phyloP scores from a whole-genome alignment of 1,140 invertebrate species.

The Propsilocerus akamusi region DNA sequence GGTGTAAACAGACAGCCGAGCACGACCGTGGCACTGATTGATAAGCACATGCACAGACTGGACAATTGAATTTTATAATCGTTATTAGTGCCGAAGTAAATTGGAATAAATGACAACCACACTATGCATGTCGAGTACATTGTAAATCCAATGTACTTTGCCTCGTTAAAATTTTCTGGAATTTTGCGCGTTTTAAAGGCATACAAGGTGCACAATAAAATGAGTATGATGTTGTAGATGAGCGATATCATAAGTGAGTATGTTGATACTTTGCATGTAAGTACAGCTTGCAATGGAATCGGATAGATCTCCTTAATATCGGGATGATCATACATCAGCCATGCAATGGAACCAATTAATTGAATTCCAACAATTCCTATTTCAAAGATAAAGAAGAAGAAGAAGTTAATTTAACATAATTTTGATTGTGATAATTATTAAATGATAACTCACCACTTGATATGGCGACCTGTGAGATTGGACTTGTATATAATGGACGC shows the following conservation, averaged over 20 bases:
- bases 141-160: constrained; percentile 66
- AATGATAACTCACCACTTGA: constrained; percentile 28
- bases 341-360: constrained; percentile 42
- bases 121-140: constrained; percentile 82
- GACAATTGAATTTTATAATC: constrained; percentile 49
- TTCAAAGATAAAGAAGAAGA: not conserved
- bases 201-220: constrained; percentile 63
- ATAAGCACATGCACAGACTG: constrained; percentile 60
- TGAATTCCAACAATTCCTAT: constrained; percentile 42
- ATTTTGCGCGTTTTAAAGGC: constrained; percentile 73
- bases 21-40: constrained; percentile 55
- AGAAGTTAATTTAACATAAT: not conserved
- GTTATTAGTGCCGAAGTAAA: constrained; percentile 58
- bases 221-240: constrained; percentile 59
- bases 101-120: constrained; percentile 75
- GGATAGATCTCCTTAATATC: constrained; percentile 38
- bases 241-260: constrained; percentile 55
- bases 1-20: constrained; percentile 59
- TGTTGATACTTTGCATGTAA: constrained; percentile 51
- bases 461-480: constrained; percentile 36
- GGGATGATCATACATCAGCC: constrained; percentile 49
- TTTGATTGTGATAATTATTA: not conserved
- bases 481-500: constrained; percentile 40
- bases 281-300: constrained; percentile 29
- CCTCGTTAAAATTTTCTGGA: constrained; percentile 78